Percentiles rank a stretch among this genome's conserved stretches.
phyloP scores from a whole-genome alignment of 2,888 invertebrate genomes.

The Ptilodon capucinus region DNA sequence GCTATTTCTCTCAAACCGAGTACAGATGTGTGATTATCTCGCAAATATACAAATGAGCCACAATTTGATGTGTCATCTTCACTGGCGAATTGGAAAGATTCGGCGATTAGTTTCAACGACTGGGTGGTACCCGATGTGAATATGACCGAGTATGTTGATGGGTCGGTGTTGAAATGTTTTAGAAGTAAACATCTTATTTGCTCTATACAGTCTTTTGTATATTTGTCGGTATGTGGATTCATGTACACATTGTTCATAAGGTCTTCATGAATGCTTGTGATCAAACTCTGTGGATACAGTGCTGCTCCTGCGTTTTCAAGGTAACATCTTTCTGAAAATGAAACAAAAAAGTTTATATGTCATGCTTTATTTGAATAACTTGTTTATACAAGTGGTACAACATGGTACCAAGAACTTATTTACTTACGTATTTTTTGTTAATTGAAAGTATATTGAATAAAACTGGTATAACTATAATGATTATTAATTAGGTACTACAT shows the following conservation, averaged over 20 bases:
- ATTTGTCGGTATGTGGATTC: slow-evolving; percentile 95
- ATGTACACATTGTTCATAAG: slow-evolving; percentile 89
- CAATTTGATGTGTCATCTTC: slow-evolving; percentile 42
- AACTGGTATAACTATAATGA: no score
- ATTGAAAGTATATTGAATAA: no score
- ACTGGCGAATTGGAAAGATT: slow-evolving; percentile 86
- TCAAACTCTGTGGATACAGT: slow-evolving; percentile 89
- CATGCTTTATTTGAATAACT: background rate
- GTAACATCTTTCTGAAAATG: slow-evolving; percentile 86
- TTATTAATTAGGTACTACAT: no score
- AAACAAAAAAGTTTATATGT: slow-evolving; percentile 6
- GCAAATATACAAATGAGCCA: slow-evolving; percentile 90
- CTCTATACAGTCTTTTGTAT: slow-evolving; percentile 92
- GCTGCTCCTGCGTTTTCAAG: slow-evolving; percentile 95
- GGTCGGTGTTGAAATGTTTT: slow-evolving; percentile 91
- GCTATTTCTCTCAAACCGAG: slow-evolving; percentile 94
- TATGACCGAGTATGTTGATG: slow-evolving; percentile 91
- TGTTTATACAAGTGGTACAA: slow-evolving; percentile 3
- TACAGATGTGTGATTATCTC: slow-evolving; percentile 98
- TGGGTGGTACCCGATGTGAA: slow-evolving; percentile 98
- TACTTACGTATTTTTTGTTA: no score
- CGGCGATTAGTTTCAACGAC: slow-evolving; percentile 91
- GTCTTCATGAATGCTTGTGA: slow-evolving; percentile 85
- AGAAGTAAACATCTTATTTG: slow-evolving; percentile 92
- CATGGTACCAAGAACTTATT: background rate